Evolutionary conservation across 2,797 vertebrate species (phyloP).

Genomic region (Rhinoraja longicauda): DNA sequence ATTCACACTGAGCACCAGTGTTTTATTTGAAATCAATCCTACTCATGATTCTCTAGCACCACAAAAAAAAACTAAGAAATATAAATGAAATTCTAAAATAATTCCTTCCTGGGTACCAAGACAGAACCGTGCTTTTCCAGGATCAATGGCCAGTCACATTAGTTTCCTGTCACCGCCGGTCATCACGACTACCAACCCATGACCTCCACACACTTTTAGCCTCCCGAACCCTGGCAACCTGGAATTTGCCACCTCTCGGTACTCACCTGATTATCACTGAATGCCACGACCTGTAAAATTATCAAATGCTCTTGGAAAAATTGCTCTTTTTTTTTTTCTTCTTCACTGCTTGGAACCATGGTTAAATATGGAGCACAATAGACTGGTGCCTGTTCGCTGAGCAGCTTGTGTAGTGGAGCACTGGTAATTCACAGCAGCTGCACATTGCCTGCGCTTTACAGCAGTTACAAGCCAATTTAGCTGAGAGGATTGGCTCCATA

Average conservation of each 20-base stretch:
- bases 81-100: not conserved
- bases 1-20: not conserved
- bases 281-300: not conserved
- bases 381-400: not conserved
- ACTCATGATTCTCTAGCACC: not conserved
- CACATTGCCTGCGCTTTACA: not conserved
- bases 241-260: not conserved
- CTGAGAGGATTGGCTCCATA: not conserved
- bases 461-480: conserved; percentile 4
- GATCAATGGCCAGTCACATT: not conserved
- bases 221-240: no score
- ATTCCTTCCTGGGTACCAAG: not conserved
- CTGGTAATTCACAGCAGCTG: not conserved
- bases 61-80: not conserved
- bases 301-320: not conserved
- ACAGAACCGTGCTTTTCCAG: not conserved
- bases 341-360: not conserved
- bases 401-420: not conserved
- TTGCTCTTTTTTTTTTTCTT: not conserved
- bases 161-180: not conserved
- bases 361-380: not conserved
- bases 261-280: not conserved
- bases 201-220: no score
- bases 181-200: not conserved
- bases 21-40: not conserved